These are phyloP conservation scores for Polylopha cassiicola DNA, from an alignment of 2,888 invertebrate species.

Conservation along the genomic window DNA sequence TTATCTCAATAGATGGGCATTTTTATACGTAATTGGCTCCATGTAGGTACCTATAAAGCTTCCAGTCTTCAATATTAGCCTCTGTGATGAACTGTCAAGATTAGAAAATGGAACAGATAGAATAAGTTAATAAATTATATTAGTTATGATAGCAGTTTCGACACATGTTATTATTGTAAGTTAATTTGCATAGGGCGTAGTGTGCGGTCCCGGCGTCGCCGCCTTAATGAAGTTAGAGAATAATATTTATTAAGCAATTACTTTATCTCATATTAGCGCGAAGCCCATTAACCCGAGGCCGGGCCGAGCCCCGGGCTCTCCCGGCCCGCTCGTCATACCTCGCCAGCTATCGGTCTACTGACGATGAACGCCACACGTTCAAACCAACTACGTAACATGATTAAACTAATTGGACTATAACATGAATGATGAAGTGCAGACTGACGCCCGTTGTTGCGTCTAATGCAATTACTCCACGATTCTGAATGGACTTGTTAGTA, in stretches of 20 bases:
- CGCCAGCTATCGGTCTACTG: constrained; percentile 35
- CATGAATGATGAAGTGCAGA: constrained; percentile 41
- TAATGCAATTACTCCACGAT: constrained; percentile 14
- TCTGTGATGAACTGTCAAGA: too few relatives aligned
- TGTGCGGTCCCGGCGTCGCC: constrained; percentile 41
- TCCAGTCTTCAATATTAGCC: too few relatives aligned
- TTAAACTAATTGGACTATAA: constrained; percentile 49
- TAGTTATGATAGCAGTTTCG: constrained; percentile 5
- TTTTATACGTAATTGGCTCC: too few relatives aligned
- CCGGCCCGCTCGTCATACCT: constrained; percentile 3
- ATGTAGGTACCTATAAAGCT: too few relatives aligned
- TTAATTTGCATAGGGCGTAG: constrained; percentile 33
- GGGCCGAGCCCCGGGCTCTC: constrained; percentile 22
- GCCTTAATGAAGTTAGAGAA: constrained; percentile 47
- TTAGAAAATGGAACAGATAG: too few relatives aligned
- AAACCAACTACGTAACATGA: constrained; percentile 36
- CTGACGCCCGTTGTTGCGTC: constrained; percentile 17
- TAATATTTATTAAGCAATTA: constrained; percentile 60
- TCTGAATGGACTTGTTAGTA: constrained; percentile 19
- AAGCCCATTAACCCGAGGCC: constrained; percentile 46
- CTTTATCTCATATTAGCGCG: constrained; percentile 57
- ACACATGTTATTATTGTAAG: constrained; percentile 15
- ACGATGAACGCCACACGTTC: constrained; percentile 36
- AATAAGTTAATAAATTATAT: background rate
- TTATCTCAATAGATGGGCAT: too few relatives aligned